Conservation (phyloP, 2,797 vertebrate genomes). For the Megaceryle alcyon region DNA sequence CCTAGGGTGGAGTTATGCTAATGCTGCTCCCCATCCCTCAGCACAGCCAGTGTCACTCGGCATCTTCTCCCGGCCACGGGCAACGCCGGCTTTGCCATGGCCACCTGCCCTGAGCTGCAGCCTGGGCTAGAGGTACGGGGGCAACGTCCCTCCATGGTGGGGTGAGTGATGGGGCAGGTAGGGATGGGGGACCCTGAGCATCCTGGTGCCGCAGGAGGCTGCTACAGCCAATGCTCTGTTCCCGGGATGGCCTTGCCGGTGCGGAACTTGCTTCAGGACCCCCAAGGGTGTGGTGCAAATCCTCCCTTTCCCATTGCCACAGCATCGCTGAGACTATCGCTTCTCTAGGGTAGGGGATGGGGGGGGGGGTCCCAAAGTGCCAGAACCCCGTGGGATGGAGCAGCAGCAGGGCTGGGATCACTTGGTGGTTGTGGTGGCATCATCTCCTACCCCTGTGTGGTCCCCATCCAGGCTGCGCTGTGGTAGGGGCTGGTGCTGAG, state of each 20-base stretch:
- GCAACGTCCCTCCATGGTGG: fast-evolving
- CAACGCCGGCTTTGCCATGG: background rate
- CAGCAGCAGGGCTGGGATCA: fast-evolving
- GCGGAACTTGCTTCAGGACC: background rate
- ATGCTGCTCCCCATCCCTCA: background rate
- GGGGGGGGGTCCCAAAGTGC: background rate
- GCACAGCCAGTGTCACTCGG: background rate
- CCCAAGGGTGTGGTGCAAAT: fast-evolving
- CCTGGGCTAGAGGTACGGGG: slow-evolving; percentile 23
- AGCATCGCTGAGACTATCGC: background rate
- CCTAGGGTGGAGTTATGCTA: slow-evolving; percentile 59
- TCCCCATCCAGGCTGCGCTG: background rate
- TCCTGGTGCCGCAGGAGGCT: background rate
- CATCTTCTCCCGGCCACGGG: background rate
- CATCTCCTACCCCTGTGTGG: background rate
- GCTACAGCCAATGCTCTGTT: fast-evolving
- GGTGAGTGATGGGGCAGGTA: background rate
- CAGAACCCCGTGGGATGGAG: background rate
- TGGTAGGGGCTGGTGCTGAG: background rate
- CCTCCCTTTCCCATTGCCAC: background rate
- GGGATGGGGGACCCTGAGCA: background rate
- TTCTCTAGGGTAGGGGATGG: background rate
- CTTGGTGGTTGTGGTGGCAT: too few species aligned
- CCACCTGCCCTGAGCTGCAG: slow-evolving; percentile 19
- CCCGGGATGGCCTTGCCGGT: background rate